Evolutionary conservation across 2,113 vertebrate genomes (phyloP).

Genomic region (Dendropsophus ebraccatus): DNA sequence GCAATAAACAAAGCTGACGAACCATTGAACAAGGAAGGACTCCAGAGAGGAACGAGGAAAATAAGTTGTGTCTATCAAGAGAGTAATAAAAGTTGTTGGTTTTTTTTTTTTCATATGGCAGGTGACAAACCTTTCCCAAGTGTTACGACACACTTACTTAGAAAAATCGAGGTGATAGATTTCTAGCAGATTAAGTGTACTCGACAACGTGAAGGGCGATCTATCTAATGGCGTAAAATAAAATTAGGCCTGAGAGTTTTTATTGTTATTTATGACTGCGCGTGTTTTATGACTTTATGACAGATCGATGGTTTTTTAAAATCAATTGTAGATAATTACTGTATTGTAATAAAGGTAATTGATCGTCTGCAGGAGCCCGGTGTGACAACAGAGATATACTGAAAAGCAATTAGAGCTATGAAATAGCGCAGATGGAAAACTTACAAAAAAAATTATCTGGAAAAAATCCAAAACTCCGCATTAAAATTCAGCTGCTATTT

Average conservation of each 20-base stretch:
- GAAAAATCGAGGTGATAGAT: not conserved
- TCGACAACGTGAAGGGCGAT: not conserved
- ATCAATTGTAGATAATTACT: slow-evolving; percentile 5
- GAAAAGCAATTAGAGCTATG: slow-evolving; percentile 10
- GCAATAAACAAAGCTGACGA: not conserved
- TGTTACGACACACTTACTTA: not conserved
- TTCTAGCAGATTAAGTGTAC: not conserved
- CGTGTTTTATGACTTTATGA: not conserved
- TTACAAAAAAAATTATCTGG: slow-evolving; percentile 3
- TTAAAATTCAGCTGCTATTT: not conserved
- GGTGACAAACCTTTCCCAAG: not conserved
- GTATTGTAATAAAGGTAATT: not conserved
- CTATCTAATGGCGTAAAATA: not conserved
- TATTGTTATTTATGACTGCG: not conserved
- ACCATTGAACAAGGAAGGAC: not conserved
- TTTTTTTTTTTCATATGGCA: not conserved
- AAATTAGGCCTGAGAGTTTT: not conserved
- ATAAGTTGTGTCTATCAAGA: not conserved
- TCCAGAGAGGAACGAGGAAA: not conserved
- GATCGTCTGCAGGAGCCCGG: not conserved
- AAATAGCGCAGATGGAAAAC: slow-evolving; percentile 9
- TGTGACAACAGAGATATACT: not conserved
- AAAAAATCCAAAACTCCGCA: not conserved
- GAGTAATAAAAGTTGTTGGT: not conserved
- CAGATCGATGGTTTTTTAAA: not conserved